Base-by-base conservation (phyloP, 2,797 vertebrate species). In the Crocidura indochinensis region DNA sequence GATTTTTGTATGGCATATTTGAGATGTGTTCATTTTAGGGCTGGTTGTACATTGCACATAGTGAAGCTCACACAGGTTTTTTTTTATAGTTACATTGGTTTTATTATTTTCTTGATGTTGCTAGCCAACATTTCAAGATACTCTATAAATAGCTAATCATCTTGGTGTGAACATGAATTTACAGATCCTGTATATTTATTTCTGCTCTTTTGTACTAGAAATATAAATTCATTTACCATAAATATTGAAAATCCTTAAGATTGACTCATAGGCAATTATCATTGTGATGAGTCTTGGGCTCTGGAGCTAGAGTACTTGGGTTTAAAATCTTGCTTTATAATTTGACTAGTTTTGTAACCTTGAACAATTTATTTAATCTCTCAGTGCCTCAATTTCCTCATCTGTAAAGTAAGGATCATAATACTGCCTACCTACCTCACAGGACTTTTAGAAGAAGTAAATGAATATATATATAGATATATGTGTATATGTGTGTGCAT, bases 371-470 rank as follows among this genome's bases (percentile, higher is more conserved):
- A 74, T 56, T 80, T 64, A 22, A 65, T 94, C 24, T 91, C 81
- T 85, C 53, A 91, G 89, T 93, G 94, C 90, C 94, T 96, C 88
- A 69, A 1, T 96, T 94, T 91, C 67, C 80, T 91, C 80, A 90
- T 91, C 83, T 95, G 17, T 93, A 78, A 88, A 80, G 85, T 94
- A 91, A 65, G 76, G 20, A 88, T 86, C 83, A 71, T 84, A 92
- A 80, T 94, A 67, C 64, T 92, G 82, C 77, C 95, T 92, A 84
- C 77, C 95, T 96, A 95, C 96, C 96, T 96, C 96, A 93, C 90
- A 84, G 73, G 94, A 94, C 56, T 94, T 86, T 93, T 87, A 84
- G 81, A 83, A 94, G 73, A 71, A 91, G 91, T 92, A 91, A 84
- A 90, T 68, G 85, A 95, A 47, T 86, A 60, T 17, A 56, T 6